Evolutionary conservation across 2,113 vertebrate species (phyloP), one percentile per base, ranked within the genome.

Genomic region (Sphyrna mokarran): DNA sequence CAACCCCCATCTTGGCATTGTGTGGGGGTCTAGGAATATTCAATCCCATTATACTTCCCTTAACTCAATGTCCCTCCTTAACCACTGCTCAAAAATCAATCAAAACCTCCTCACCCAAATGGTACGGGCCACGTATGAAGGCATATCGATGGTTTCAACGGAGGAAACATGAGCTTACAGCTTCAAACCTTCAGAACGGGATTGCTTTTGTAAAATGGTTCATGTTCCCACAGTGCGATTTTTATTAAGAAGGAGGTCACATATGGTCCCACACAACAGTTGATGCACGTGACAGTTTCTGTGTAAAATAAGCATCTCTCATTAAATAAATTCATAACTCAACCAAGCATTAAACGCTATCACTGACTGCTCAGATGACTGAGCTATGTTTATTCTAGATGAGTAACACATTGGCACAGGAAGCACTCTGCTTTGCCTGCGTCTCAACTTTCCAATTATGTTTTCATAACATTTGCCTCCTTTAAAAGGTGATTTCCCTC

Each of bases 271-370:
- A 7, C 63, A 69, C 40, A 94, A 69, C 66, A 94, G 40, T 13
- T 94, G 91, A 94, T 37, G 40, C 37, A 29, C 54, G 37, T 94
- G 91, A 94, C 91, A 40, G 66, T 70, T 94, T 94, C 66, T 94
- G 91, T n/a, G 33, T 40, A 90, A 69, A 94, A 69, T 94, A 94
- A 94, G 63, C 66, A 94, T 69, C 43, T 69, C n/a, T 70, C 91
- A 94, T 94, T 94, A 70, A 70, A 94, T 94, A 94, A 94, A 94
- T 94, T 94, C 66, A 94, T 94, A 69, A 69, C 63, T 94, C 91
- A 94, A 94, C 63, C n/a, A 94, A 69, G 63, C 91, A 94, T 69
- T 94, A 94, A 94, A 94, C 22, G 23, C 37, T 40, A 94, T 94
- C 66, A 94, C 70, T 94, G 69, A 8, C 91, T 94, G 91, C 66